Evolutionary conservation across 2,797 vertebrate species (phyloP), one percentile per base, ranked within the genome.

Genomic region (Ctenochaetus hawaiiensis): DNA sequence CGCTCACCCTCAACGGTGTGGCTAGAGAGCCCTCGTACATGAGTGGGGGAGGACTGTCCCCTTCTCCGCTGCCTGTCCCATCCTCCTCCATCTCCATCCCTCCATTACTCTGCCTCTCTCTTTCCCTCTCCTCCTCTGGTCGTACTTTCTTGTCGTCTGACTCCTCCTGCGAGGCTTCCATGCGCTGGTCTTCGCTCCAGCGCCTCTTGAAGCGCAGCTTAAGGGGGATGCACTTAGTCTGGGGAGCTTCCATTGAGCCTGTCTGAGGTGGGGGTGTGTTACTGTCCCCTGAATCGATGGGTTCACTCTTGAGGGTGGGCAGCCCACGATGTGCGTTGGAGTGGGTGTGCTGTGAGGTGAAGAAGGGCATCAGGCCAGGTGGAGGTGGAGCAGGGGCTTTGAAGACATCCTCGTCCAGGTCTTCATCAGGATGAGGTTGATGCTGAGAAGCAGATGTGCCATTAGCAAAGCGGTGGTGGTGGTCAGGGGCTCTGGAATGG

Each of bases 121-220:
- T 72, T 63, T 87, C 91, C 68, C 86, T 75, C 78, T 87, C 87
- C 57, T 80, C 92, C 71, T 95, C 94, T 2, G 95, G 93, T 62
- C 96, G 94, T 51, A 97, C 96, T 83, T 97, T 97, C 90, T 97
- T 97, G 81, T 96, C 96, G 0, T 96, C 95, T 1, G 95, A 95
- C 63, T 96, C 96, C 80, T 91, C 94, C 61, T 92, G 92, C 0
- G 95, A 95, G 17, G 96, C 96, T 81, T 97, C 97, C 91, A 97
- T 94, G 59, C 97, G 96, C 94, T 97, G 96, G 91, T 98, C 97
- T 92, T 97, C 96, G 60, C 96, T 97, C 97, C 97, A 98, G 83
- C 97, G 96, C 62, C 97, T 93, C 83, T 98, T 98, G 90, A 98
- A 98, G 58, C 97, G 97, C 81, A 97, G 92, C 75, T 98, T 98